These are phyloP conservation scores for Pycnomerus fuliginosus DNA, from an alignment of 2,888 invertebrate genomes.

Conservation along the genomic window DNA sequence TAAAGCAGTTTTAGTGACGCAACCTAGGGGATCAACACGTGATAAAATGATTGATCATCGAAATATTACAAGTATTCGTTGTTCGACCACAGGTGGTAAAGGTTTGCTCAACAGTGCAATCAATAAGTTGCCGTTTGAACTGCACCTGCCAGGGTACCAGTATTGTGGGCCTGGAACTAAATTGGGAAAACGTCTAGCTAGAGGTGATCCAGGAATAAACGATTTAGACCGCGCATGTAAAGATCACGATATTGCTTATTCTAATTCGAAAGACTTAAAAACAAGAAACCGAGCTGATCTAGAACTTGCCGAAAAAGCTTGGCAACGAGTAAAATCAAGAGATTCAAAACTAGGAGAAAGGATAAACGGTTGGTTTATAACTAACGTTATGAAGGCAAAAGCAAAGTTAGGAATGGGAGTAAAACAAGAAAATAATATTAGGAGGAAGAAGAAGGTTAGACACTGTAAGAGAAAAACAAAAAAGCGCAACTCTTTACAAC, in stretches of 20 bases:
- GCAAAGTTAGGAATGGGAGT: slow-evolving; percentile 36
- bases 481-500: slow-evolving; percentile 1
- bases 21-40: slow-evolving; percentile 2
- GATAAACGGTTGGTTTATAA: slow-evolving; percentile 35
- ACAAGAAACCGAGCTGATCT: slow-evolving; percentile 43
- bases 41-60: too few species aligned
- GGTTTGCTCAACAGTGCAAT: slow-evolving; percentile 24
- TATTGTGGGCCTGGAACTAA: too few species aligned
- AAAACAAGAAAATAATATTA: slow-evolving; percentile 7
- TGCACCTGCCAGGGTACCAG: slow-evolving; percentile 28
- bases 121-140: slow-evolving; percentile 27
- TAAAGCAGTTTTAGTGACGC: background rate
- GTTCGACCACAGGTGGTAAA: slow-evolving; percentile 10
- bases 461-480: too few species aligned
- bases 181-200: slow-evolving; percentile 32
- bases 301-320: slow-evolving; percentile 40
- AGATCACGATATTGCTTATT: too few species aligned
- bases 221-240: too few species aligned
- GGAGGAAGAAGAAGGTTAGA: slow-evolving; percentile 16
- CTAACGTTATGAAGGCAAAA: slow-evolving; percentile 40
- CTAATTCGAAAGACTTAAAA: slow-evolving; percentile 21
- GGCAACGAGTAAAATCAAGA: too few species aligned
- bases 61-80: background rate
- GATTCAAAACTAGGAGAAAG: slow-evolving; percentile 40
- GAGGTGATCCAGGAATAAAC: too few species aligned